phyloP scores from a whole-genome alignment of 1,140 invertebrate species.

The Aphelinus certus region DNA sequence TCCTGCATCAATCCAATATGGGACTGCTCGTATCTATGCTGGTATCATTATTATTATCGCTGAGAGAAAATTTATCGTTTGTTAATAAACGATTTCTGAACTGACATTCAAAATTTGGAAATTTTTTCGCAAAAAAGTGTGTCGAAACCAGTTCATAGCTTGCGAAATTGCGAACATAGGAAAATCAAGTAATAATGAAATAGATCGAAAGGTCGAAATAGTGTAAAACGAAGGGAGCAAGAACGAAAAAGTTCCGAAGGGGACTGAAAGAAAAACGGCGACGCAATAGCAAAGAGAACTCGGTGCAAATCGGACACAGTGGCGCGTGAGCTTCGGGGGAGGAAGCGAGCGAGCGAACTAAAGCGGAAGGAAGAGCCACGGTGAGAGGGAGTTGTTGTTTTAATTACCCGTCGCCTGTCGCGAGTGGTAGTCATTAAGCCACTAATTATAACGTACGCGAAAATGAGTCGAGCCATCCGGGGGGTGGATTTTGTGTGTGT shows the following conservation, averaged over 20 bases:
- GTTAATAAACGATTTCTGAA: no score
- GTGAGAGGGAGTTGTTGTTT: constrained; percentile 57
- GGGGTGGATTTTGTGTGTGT: not conserved
- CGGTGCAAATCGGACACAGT: constrained; percentile 25
- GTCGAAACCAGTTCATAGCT: no score
- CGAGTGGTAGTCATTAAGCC: constrained; percentile 63
- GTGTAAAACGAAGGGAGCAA: not conserved
- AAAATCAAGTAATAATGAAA: no score
- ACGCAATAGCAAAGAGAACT: no score
- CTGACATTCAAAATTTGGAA: no score
- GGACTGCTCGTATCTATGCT: no score
- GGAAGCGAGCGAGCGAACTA: not conserved
- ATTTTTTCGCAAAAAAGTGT: no score
- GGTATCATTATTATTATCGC: no score
- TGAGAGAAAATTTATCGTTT: no score
- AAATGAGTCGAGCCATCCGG: constrained; percentile 58
- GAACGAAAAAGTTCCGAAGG: not conserved
- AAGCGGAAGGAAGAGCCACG: constrained; percentile 29
- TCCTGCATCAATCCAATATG: no score
- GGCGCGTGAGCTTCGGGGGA: not conserved
- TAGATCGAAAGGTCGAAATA: no score
- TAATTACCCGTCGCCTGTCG: constrained; percentile 63
- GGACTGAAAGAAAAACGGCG: not conserved
- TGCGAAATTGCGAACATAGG: no score
- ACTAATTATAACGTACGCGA: constrained; percentile 66